phyloP scores from a whole-genome alignment of 2,113 vertebrate species.

The Eulemur rufifrons region DNA sequence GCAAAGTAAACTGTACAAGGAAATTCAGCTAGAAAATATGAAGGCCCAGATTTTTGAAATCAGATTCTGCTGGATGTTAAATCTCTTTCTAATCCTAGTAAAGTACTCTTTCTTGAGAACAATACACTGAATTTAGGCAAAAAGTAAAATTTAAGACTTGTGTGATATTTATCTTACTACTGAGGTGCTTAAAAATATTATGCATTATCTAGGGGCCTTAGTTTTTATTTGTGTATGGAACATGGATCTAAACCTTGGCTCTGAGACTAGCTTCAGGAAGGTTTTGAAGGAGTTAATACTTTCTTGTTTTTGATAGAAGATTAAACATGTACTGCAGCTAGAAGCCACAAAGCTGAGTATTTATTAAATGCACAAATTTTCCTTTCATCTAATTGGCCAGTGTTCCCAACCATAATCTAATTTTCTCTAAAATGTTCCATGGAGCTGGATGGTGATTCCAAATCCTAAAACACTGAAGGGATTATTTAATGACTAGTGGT shows the following conservation, averaged over 20 bases:
- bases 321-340: constrained; percentile 19
- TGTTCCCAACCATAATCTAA: constrained; percentile 48
- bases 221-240: neutral
- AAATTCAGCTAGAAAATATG: neutral
- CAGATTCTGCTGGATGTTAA: neutral
- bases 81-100: neutral
- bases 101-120: neutral
- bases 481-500: constrained; percentile 10
- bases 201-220: neutral
- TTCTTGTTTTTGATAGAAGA: constrained; percentile 13
- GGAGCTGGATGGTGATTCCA: constrained; percentile 25
- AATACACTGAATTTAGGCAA: neutral
- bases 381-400: constrained; percentile 67
- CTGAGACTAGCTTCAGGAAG: neutral
- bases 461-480: constrained; percentile 14
- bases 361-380: constrained; percentile 55
- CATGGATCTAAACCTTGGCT: neutral
- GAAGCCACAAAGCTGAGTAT: constrained; percentile 63
- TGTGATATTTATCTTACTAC: neutral
- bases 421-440: constrained; percentile 73
- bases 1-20: neutral
- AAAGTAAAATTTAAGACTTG: neutral
- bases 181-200: neutral
- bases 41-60: neutral
- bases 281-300: constrained; percentile 54